Evolutionary conservation across 2,888 invertebrate genomes (phyloP).

Genomic region (Dynastes grantii): DNA sequence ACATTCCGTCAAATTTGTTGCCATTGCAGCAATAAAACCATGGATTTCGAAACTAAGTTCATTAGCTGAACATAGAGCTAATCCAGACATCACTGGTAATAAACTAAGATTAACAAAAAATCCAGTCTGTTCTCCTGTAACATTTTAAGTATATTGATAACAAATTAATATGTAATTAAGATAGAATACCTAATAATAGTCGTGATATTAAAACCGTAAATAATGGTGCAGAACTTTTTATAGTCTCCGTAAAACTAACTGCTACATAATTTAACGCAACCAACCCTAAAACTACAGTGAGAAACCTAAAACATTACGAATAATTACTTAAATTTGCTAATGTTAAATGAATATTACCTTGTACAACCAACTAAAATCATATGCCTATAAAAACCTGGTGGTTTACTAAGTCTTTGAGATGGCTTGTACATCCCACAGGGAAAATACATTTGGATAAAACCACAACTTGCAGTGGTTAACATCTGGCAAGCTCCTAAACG

Average conservation of each 20-base stretch:
- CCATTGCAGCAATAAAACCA: conserved; percentile 83
- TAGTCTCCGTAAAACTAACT: conserved; percentile 86
- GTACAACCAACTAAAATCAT: conserved; percentile 83
- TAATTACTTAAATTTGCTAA: background rate
- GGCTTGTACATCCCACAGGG: conserved; percentile 83
- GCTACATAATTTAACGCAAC: conserved; percentile 85
- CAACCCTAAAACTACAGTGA: conserved; percentile 82
- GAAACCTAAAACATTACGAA: conserved; percentile 73
- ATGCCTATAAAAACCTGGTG: conserved; percentile 81
- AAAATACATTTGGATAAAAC: conserved; percentile 82
- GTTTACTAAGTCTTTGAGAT: conserved; percentile 73
- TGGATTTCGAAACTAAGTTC: conserved; percentile 83
- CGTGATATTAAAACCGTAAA: conserved; percentile 85
- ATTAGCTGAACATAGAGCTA: conserved; percentile 84
- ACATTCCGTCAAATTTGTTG: conserved; percentile 86
- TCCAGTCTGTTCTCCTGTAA: conserved; percentile 77
- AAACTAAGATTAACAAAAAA: conserved; percentile 81
- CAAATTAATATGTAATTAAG: background rate
- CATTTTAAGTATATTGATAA: background rate
- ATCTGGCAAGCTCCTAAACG: conserved; percentile 81
- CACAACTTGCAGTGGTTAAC: conserved; percentile 82
- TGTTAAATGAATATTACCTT: conserved; percentile 69
- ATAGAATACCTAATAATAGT: conserved; percentile 73
- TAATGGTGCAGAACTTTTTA: conserved; percentile 85
- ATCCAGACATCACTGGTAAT: conserved; percentile 84